Conservation (phyloP, 2,888 invertebrate genomes). For the Lycia hirtaria region DNA sequence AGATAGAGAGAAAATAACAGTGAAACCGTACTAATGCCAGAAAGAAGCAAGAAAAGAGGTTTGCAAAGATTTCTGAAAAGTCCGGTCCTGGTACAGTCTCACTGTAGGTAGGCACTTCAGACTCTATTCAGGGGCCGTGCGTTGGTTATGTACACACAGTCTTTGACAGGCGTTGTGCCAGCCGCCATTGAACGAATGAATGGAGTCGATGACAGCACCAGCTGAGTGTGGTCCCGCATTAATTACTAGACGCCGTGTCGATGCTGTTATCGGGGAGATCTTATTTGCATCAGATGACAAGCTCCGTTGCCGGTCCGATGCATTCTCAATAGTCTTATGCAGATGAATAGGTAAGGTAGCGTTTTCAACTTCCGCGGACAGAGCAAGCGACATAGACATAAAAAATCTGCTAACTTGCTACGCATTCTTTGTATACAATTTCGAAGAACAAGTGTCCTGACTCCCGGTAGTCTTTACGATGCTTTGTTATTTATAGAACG, state of each 20-base stretch:
- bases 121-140: conserved; percentile 76
- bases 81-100: conserved; percentile 1
- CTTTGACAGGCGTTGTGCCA: conserved; percentile 70
- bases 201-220: conserved; percentile 70
- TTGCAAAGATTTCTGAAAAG: background rate
- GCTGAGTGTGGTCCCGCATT: conserved; percentile 72
- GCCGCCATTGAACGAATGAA: conserved; percentile 76
- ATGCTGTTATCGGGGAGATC: conserved; percentile 57
- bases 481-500: too few species aligned
- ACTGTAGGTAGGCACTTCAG: conserved; percentile 66
- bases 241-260: conserved; percentile 65
- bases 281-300: conserved; percentile 61
- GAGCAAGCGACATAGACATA: too few species aligned
- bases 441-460: too few species aligned
- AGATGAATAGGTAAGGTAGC: conserved; percentile 23
- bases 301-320: conserved; percentile 34
- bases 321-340: conserved; percentile 31
- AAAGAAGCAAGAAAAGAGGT: too few species aligned
- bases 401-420: too few species aligned
- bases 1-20: too few species aligned
- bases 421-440: too few species aligned
- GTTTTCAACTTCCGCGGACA: background rate
- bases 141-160: conserved; percentile 53
- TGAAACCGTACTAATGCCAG: too few species aligned
- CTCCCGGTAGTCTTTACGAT: too few species aligned